phyloP scores from a whole-genome alignment of 2,797 vertebrate species.

The Tapirus indicus region DNA sequence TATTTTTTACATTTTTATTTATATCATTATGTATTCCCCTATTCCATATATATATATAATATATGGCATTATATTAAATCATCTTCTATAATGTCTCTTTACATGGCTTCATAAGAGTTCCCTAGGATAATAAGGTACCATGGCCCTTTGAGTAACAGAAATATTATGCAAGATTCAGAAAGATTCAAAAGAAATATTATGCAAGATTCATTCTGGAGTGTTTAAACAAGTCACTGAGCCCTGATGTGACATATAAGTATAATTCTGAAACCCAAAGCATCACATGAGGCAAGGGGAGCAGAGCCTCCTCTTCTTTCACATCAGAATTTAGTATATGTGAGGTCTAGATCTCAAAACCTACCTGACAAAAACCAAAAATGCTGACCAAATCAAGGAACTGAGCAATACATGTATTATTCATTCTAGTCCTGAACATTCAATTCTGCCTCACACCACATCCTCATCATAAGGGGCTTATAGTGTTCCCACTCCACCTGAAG shows the following conservation, averaged over 20 bases:
- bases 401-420: not conserved
- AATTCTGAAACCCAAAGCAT: not conserved
- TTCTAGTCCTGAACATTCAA: not conserved
- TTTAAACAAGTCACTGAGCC: not conserved
- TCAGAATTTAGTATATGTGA: not conserved
- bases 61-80: not conserved
- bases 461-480: accelerated
- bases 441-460: not conserved
- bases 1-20: not conserved
- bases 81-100: not conserved
- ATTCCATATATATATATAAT: not conserved
- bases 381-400: not conserved
- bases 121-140: not conserved
- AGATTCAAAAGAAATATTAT: not conserved
- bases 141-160: not conserved
- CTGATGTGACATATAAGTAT: not conserved
- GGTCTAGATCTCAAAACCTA: not conserved
- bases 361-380: not conserved
- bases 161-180: not conserved
- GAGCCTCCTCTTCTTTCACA: not conserved
- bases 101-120: not conserved
- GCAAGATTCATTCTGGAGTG: not conserved
- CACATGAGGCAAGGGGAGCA: not conserved
- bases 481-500: not conserved
- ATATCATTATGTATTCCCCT: not conserved